These are phyloP conservation scores for Athene noctua DNA, from an alignment of 2,113 vertebrate genomes.

Conservation along the genomic window DNA sequence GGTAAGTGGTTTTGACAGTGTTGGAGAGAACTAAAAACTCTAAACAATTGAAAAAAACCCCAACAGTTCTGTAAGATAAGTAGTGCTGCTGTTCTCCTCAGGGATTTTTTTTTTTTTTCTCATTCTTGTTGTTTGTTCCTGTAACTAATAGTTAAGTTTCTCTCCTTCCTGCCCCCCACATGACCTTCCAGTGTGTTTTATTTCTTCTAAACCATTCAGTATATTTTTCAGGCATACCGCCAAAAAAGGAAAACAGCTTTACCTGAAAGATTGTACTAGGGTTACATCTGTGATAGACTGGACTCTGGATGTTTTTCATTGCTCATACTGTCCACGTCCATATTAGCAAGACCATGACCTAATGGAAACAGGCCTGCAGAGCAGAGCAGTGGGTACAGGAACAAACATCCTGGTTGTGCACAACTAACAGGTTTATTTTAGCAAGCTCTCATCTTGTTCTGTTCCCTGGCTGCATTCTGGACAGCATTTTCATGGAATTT, in stretches of 20 bases:
- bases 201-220: background rate
- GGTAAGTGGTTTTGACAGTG: background rate
- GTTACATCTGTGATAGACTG: fast-evolving
- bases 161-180: fast-evolving
- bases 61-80: background rate
- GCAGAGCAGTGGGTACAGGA: background rate
- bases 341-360: background rate
- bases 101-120: background rate
- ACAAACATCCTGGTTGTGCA: background rate
- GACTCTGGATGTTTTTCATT: background rate
- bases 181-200: fast-evolving
- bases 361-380: background rate
- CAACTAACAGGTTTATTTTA: background rate
- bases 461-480: no score
- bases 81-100: background rate
- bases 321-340: fast-evolving
- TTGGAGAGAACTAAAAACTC: background rate
- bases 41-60: background rate
- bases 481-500: background rate
- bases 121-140: background rate
- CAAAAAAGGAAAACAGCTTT: background rate
- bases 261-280: background rate
- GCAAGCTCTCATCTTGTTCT: background rate
- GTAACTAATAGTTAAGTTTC: background rate
- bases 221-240: background rate